phyloP scores from a whole-genome alignment of 2,797 vertebrate genomes.

The Pseudochromis fuscus region DNA sequence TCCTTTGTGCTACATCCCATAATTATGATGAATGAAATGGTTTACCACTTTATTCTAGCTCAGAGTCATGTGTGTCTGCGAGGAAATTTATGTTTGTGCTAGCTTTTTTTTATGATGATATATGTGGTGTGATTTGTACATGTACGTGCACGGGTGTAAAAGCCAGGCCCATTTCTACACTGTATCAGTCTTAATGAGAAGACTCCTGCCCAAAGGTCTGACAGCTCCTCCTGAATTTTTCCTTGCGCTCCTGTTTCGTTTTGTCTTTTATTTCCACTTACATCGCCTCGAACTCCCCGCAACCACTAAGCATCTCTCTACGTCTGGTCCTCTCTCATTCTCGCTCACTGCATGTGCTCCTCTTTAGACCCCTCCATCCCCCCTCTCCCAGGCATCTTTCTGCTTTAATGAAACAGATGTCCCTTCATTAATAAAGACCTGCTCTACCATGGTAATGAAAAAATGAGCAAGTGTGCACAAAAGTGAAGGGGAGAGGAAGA shows the following conservation, averaged over 20 bases:
- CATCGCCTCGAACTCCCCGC: conserved; percentile 44
- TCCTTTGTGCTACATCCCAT: conserved; percentile 25
- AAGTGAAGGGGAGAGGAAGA: conserved; percentile 22
- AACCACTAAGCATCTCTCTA: conserved; percentile 40
- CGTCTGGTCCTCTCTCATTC: conserved; percentile 50
- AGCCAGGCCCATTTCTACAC: conserved; percentile 22
- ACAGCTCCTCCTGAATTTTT: conserved; percentile 20
- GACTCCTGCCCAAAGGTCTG: conserved; percentile 45
- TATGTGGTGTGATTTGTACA: conserved; percentile 48
- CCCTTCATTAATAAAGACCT: conserved; percentile 81
- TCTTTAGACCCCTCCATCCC: conserved; percentile 44
- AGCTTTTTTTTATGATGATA: conserved; percentile 53
- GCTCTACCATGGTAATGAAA: conserved; percentile 64
- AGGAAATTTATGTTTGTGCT: conserved; percentile 15
- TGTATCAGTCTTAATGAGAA: conserved; percentile 61
- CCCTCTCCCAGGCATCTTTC: conserved; percentile 75
- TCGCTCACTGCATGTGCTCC: conserved; percentile 46
- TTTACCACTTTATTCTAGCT: conserved; percentile 41
- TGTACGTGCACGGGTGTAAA: conserved; percentile 36
- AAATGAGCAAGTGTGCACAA: conserved; percentile 33
- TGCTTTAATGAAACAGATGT: conserved; percentile 85
- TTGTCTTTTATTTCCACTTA: conserved; percentile 53
- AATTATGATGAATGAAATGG: conserved; percentile 61
- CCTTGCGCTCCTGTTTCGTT: conserved; percentile 44
- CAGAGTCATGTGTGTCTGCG: conserved; percentile 30